Conservation (phyloP, 2,113 vertebrate species). For the Rhegmatorhina hoffmannsi region DNA sequence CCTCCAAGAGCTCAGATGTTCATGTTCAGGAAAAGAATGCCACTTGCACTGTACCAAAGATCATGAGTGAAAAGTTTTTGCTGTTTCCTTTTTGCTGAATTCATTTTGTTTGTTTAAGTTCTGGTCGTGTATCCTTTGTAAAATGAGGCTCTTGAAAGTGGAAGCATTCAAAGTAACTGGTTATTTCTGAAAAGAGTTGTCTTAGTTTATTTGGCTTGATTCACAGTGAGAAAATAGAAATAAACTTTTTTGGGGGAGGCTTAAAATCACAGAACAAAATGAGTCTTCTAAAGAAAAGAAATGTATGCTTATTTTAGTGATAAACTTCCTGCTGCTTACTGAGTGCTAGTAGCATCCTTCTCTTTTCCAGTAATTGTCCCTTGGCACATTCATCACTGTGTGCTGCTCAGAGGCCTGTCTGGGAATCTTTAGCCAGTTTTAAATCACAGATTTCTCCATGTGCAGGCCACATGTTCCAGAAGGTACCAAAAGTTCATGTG, state of each 20-base stretch:
- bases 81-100: neutral
- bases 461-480: slow-evolving; percentile 76
- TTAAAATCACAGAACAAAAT: neutral
- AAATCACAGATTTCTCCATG: slow-evolving; percentile 71
- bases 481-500: slow-evolving; percentile 45
- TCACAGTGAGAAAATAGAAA: neutral
- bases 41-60: neutral
- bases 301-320: slow-evolving; percentile 23
- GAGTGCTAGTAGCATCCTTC: neutral
- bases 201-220: neutral
- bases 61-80: neutral
- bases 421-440: slow-evolving; percentile 68
- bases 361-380: slow-evolving; percentile 42
- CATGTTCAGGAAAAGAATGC: neutral
- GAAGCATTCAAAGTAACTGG: neutral
- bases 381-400: slow-evolving; percentile 48
- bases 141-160: neutral
- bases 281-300: neutral
- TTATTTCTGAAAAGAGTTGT: neutral
- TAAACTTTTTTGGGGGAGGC: neutral
- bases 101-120: neutral
- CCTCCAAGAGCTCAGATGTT: neutral
- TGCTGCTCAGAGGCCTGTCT: slow-evolving; percentile 70
- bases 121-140: neutral
- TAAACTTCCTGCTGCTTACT: neutral